Base-by-base conservation (phyloP, 2,888 invertebrate species). In the Ctena decussata region DNA sequence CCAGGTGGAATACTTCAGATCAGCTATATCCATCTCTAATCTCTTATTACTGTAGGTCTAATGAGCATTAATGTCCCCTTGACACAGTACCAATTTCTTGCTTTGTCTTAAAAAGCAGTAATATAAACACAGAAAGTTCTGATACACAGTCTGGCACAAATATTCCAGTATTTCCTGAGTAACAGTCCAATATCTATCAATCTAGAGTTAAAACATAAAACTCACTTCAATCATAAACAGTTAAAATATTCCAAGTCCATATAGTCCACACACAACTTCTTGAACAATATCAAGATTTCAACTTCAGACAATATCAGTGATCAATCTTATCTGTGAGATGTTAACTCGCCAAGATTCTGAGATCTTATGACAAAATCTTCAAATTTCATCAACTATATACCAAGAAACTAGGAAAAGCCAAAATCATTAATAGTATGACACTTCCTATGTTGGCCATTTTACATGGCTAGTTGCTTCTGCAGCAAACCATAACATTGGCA, bases 311-410 rank as follows among this genome's bases (percentile, higher is more conserved):
- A 65, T 65, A 65, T 65, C 65, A 65, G 18, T 11, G 35, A 35
- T 65, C 18, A n/a, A 65, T 65, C 65, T 65, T 35, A 65, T 35
- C 65, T 30, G 3, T 30, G 60, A 65, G 65, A 65, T 65, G 65
- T 65, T 65, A 65, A 32, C 35, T 35, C 65, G 3, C 32, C 35
- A 32, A 65, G 18, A 35, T 35, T 35, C 65, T n/a, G 24, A 65
- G 65, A 65, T 65, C 27, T 3, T 65, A 65, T 65, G 65, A 35
- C 35, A 65, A 35, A 32, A 65, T 65, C 65, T 65, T 35, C 65
- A 65, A 35, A 8, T 35, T 65, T 35, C 65, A 32, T 18, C 65
- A 65, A 18, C 32, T 65, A 65, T 65, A 65, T 65, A 65, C 65
- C 65, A 32, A 46, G 21, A 46, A 21, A 15, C 12, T 46, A 46